These are phyloP conservation scores for Isurus oxyrinchus DNA, from an alignment of 2,113 vertebrate genomes.

Conservation along the genomic window DNA sequence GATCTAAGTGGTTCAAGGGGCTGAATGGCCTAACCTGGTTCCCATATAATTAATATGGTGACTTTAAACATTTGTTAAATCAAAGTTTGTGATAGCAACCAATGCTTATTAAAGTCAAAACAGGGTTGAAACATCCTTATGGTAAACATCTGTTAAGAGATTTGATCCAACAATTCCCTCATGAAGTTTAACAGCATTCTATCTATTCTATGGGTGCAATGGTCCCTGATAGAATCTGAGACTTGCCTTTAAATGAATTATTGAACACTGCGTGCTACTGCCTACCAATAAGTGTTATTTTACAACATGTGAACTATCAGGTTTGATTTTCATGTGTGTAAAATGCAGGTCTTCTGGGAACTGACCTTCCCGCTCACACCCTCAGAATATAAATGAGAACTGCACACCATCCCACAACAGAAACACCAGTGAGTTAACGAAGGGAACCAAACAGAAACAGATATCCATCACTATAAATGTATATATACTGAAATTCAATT, in stretches of 20 bases:
- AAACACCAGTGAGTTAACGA: neutral
- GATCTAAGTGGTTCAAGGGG: neutral
- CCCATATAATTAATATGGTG: neutral
- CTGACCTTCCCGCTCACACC: conserved; percentile 1
- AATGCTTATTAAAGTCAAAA: neutral
- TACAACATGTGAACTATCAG: conserved; percentile 14
- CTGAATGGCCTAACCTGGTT: neutral
- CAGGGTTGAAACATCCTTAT: neutral
- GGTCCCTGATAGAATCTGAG: neutral
- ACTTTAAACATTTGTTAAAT: neutral
- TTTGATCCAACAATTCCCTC: neutral
- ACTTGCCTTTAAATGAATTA: conserved; percentile 2
- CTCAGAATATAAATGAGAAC: conserved; percentile 19
- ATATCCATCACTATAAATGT: neutral
- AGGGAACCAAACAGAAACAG: neutral
- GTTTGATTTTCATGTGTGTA: conserved; percentile 25
- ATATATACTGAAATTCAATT: neutral
- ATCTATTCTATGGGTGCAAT: neutral
- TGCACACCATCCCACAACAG: neutral
- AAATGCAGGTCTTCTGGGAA: neutral
- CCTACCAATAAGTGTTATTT: neutral
- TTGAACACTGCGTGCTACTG: neutral
- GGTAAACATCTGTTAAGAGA: neutral
- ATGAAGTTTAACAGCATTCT: neutral
- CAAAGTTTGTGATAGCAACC: too few species aligned